Conservation (phyloP, 1,140 invertebrate species). For the Tyrophagus putrescentiae region DNA sequence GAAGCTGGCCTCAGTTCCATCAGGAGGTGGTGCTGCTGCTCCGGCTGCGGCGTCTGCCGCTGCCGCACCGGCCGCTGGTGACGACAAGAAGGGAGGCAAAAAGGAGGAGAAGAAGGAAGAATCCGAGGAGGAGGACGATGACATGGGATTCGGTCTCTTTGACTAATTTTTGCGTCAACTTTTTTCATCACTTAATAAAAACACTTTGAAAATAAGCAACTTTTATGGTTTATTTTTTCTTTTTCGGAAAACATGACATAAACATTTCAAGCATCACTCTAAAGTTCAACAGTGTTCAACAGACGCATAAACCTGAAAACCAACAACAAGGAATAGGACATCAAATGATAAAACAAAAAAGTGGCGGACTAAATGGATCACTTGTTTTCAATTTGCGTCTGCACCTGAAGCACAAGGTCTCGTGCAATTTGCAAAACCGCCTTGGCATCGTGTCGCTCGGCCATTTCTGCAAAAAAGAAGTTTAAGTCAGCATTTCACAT, state of each 20-base stretch:
- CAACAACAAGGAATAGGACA: slow-evolving; percentile 33
- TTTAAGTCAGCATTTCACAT: not conserved
- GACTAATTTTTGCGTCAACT: slow-evolving; percentile 26
- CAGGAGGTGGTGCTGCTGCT: slow-evolving; percentile 23
- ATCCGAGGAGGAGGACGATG: slow-evolving; percentile 33
- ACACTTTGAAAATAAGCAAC: not conserved
- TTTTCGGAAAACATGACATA: not conserved
- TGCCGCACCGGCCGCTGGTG: slow-evolving; percentile 22
- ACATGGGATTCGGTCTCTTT: slow-evolving; percentile 33
- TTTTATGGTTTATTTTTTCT: not conserved
- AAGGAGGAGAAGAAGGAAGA: slow-evolving; percentile 34
- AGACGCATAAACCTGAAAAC: too few species aligned
- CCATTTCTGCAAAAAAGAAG: slow-evolving; percentile 62
- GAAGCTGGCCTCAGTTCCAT: slow-evolving; percentile 29
- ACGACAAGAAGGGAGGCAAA: slow-evolving; percentile 29
- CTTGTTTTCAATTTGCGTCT: slow-evolving; percentile 77
- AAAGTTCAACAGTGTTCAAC: too few species aligned
- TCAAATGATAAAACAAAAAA: slow-evolving; percentile 31
- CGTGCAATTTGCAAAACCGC: slow-evolving; percentile 62
- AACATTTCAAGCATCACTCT: not conserved
- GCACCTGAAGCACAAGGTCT: slow-evolving; percentile 67
- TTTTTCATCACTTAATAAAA: slow-evolving; percentile 2
- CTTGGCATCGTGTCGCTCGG: slow-evolving; percentile 70
- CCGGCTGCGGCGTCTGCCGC: slow-evolving; percentile 24
- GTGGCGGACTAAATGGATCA: slow-evolving; percentile 33